Percentiles rank a stretch among this genome's conserved stretches.
These are phyloP conservation scores for Exaiptasia diaphana DNA, from an alignment of 64 coral and sea anemone species.

Conservation along the genomic window DNA sequence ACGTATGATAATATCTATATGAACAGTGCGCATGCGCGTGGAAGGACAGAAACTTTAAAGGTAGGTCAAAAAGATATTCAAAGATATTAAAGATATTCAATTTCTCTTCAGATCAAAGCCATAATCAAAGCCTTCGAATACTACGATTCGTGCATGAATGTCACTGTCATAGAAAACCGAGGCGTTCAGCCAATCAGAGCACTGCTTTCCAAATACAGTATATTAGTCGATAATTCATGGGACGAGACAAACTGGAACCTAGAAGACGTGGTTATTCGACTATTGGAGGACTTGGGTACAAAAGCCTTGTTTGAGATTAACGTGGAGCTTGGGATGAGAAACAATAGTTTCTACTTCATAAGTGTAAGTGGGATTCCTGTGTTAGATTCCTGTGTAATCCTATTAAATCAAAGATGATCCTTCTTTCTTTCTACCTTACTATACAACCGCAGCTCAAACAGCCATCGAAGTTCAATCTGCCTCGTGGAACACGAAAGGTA, in stretches of 20 bases:
- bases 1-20: background rate
- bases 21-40: background rate
- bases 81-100: background rate
- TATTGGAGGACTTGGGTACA: constrained; percentile 8
- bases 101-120: constrained; percentile 12
- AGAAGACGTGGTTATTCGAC: background rate
- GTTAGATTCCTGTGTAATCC: too few species aligned
- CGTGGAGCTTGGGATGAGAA: constrained; percentile 13
- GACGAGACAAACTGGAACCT: constrained; percentile 23
- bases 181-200: constrained; percentile 8
- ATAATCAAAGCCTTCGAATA: constrained; percentile 43
- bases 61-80: too few species aligned
- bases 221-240: constrained; percentile 44
- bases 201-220: constrained; percentile 29
- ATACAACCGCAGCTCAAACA: background rate
- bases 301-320: constrained; percentile 37
- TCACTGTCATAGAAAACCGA: background rate
- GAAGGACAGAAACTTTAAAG: too few species aligned
- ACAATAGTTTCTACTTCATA: constrained; percentile 29
- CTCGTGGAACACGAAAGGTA: background rate
- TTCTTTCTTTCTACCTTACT: too few species aligned
- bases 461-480: background rate
- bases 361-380: background rate
- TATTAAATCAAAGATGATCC: background rate
- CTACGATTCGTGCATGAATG: constrained; percentile 62